Evolutionary conservation across 2,113 vertebrate species (phyloP).

Genomic region (Rutilus rutilus): DNA sequence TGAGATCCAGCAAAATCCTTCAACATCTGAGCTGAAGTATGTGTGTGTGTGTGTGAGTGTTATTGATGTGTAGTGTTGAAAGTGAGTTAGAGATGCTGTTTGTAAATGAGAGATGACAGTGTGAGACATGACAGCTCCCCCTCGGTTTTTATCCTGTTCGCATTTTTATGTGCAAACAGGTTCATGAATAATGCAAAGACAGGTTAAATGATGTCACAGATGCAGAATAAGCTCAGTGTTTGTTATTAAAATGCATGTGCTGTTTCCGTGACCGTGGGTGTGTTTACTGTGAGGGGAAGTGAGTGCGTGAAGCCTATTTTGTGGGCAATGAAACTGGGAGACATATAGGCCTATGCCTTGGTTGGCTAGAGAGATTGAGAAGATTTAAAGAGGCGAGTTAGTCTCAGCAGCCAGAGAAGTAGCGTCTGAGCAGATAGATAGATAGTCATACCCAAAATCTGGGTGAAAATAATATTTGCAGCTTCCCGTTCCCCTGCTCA

Average conservation of each 20-base stretch:
- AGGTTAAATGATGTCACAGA: constrained; percentile 47
- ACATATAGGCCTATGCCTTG: neutral
- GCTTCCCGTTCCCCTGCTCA: neutral
- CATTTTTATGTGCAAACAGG: constrained; percentile 22
- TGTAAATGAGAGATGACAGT: constrained; percentile 50
- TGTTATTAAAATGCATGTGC: constrained; percentile 36
- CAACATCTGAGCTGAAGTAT: neutral
- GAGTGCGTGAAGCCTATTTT: constrained; percentile 33
- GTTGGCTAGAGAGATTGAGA: neutral
- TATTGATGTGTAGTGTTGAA: constrained; percentile 24
- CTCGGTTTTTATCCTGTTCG: constrained; percentile 18
- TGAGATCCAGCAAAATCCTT: neutral
- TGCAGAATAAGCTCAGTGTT: constrained; percentile 28
- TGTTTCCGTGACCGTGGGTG: neutral
- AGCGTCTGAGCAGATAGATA: neutral
- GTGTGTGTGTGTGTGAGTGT: constrained; percentile 5
- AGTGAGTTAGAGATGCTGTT: constrained; percentile 26
- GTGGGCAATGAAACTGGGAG: neutral
- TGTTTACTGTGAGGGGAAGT: constrained; percentile 36
- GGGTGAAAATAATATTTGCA: neutral
- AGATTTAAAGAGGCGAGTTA: neutral
- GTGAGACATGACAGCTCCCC: constrained; percentile 20
- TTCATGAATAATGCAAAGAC: constrained; percentile 35
- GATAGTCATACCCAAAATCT: neutral
- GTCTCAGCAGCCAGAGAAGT: neutral